These are phyloP conservation scores for Dasysyrphus albostriatus DNA, from an alignment of 2,888 invertebrate genomes.

Conservation along the genomic window DNA sequence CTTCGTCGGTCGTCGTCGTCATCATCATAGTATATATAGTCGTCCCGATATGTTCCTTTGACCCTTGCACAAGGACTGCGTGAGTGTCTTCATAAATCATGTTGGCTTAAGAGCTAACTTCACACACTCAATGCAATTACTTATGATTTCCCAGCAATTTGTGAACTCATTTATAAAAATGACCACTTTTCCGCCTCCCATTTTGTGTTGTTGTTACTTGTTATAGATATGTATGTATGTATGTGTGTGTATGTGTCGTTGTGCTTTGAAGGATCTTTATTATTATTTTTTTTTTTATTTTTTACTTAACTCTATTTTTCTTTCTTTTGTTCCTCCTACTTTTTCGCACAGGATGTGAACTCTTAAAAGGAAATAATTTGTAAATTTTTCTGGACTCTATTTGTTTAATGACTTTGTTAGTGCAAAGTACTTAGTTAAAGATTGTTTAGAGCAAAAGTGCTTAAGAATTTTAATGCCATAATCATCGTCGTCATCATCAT, in stretches of 20 bases:
- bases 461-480: neutral
- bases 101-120: conserved; percentile 75
- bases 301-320: conserved; percentile 1
- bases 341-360: conserved; percentile 52
- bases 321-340: conserved; percentile 14
- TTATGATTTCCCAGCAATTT: conserved; percentile 77
- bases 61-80: conserved; percentile 74
- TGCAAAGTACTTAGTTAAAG: conserved; percentile 48
- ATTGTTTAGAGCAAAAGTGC: neutral
- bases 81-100: conserved; percentile 76
- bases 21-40: neutral
- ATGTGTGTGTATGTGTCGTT: neutral
- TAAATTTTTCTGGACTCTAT: conserved; percentile 49
- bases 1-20: neutral
- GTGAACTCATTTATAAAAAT: conserved; percentile 76
- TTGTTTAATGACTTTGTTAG: conserved; percentile 53
- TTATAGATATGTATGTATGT: neutral
- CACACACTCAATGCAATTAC: conserved; percentile 76
- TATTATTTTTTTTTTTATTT: conserved; percentile 2
- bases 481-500: too few relatives aligned
- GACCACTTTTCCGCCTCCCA: conserved; percentile 70
- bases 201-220: conserved; percentile 25
- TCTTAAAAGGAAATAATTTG: conserved; percentile 74
- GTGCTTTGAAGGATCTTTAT: conserved; percentile 33
- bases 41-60: conserved; percentile 56